Conservation (phyloP, 2,888 invertebrate species). For the Zygogramma bicolorata region DNA sequence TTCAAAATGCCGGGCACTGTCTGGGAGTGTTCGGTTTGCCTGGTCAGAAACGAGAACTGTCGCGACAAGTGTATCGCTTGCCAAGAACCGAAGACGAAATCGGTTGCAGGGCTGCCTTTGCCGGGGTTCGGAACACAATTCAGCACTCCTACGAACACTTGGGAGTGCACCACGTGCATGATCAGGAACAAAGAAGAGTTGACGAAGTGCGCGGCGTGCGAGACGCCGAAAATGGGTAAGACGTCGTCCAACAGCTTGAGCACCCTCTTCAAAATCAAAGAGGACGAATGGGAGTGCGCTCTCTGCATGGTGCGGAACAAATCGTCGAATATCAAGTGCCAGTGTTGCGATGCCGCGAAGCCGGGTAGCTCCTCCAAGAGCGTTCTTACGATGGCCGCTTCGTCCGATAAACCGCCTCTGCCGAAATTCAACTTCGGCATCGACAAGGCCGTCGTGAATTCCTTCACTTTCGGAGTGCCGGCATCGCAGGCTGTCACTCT, state of each 20-base stretch:
- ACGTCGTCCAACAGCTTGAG: slow-evolving; percentile 36
- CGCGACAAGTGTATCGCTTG: slow-evolving; percentile 70
- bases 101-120: too few relatives aligned
- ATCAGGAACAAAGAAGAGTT: slow-evolving; percentile 68
- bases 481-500: slow-evolving; percentile 26
- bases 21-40: slow-evolving; percentile 74
- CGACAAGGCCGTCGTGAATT: slow-evolving; percentile 62
- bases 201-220: slow-evolving; percentile 70
- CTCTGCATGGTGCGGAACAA: slow-evolving; percentile 73
- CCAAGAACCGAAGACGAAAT: slow-evolving; percentile 67
- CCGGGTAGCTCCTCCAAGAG: slow-evolving; percentile 60
- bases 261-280: slow-evolving; percentile 51
- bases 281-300: slow-evolving; percentile 71
- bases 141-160: slow-evolving; percentile 67
- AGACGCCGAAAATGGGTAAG: slow-evolving; percentile 66
- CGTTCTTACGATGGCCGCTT: slow-evolving; percentile 35
- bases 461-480: slow-evolving; percentile 64
- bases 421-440: slow-evolving; percentile 69
- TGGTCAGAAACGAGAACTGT: slow-evolving; percentile 69
- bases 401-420: slow-evolving; percentile 48
- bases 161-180: slow-evolving; percentile 74
- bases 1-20: slow-evolving; percentile 54
- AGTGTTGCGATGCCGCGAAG: slow-evolving; percentile 72
- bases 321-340: slow-evolving; percentile 64
- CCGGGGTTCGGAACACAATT: slow-evolving; percentile 52